Evolutionary conservation across 2,888 invertebrate species (phyloP).

Genomic region (Matsumyia berberina): DNA sequence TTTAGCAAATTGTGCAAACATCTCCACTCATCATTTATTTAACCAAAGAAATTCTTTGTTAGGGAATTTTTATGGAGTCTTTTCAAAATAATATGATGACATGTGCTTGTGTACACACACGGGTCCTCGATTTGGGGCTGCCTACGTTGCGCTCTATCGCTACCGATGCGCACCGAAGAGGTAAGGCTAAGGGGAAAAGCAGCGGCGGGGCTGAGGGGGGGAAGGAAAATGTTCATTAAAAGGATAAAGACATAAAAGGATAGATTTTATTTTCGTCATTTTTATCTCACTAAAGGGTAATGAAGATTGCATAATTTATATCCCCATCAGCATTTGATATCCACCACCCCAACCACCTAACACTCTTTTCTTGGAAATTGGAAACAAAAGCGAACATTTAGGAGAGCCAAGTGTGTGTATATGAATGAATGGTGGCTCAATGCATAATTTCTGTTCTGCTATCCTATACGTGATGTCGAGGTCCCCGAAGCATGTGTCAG

Average conservation of each 20-base stretch:
- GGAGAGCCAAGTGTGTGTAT: slow-evolving; percentile 40
- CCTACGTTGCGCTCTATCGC: slow-evolving; percentile 68
- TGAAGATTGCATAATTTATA: slow-evolving; percentile 83
- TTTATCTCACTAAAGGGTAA: slow-evolving; percentile 80
- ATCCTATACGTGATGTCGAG: slow-evolving; percentile 48
- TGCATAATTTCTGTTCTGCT: slow-evolving; percentile 34
- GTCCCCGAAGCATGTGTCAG: slow-evolving; percentile 60
- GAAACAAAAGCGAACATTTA: slow-evolving; percentile 59
- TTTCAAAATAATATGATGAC: slow-evolving; percentile 75
- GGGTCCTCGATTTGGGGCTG: slow-evolving; percentile 77
- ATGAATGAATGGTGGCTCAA: slow-evolving; percentile 56
- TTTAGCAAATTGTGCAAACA: slow-evolving; percentile 75
- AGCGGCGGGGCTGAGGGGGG: slow-evolving; percentile 3
- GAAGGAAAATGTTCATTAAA: slow-evolving; percentile 74
- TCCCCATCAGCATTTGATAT: slow-evolving; percentile 74
- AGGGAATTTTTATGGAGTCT: slow-evolving; percentile 74
- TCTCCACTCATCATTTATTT: slow-evolving; percentile 70
- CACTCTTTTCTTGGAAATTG: slow-evolving; percentile 58
- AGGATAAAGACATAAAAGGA: slow-evolving; percentile 77
- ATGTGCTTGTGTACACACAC: slow-evolving; percentile 72
- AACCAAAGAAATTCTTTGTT: slow-evolving; percentile 74
- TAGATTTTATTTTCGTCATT: slow-evolving; percentile 74
- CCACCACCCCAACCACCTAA: neutral
- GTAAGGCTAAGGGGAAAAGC: neutral
- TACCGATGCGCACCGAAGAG: slow-evolving; percentile 39